Base-by-base conservation (phyloP, 1,140 invertebrate genomes). In the Panagrolaimus sp. region DNA sequence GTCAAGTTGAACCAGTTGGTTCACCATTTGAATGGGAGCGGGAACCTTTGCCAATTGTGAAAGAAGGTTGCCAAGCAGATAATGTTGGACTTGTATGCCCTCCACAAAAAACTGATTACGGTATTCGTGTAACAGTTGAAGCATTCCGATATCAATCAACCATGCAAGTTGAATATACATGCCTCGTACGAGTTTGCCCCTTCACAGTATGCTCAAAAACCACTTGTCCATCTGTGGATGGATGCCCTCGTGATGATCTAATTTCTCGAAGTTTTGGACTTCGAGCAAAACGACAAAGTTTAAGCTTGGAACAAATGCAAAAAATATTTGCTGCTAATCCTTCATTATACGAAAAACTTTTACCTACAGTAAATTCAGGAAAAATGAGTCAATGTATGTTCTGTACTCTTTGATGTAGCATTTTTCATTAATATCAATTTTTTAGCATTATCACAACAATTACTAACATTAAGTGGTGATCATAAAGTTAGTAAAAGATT, bases 91-190 rank as follows among this genome's bases (percentile, higher is more conserved):
- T 82, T 14, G 80, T 82, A 12, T 82, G 80, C 52, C 80, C 80
- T 38, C 80, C 80, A 17, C 75, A 78, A 67, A 65, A 71, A 28
- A 82, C 80, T 0, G 82, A 82, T 43, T 83, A 75, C 70, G 80
- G 80, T 46, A 70, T 81, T 69, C 55, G 78, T 28, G 81, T 81
- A 9, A 83, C 79, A 9, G 78, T 82, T n/a, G 80, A 82, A 62
- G 70, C 80, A 28, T 82, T 82, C 71, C 75, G 80, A 17, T 83
- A 83, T 67, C 78, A 83, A 47, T 80, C 81, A 48, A 83, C 80
- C 26, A 74, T 78, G 17, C 78, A 83, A 62, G 72, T 82, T 8
- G 80, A 83, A 63, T 82, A 83, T 69, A 82, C 79, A n/a, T 82
- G 80, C 70, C 68, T 82, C 24, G 70, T 82, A 7, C 58, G 80